Evolutionary conservation across 2,888 invertebrate genomes (phyloP).

Genomic region (Lamellibrachia columna): DNA sequence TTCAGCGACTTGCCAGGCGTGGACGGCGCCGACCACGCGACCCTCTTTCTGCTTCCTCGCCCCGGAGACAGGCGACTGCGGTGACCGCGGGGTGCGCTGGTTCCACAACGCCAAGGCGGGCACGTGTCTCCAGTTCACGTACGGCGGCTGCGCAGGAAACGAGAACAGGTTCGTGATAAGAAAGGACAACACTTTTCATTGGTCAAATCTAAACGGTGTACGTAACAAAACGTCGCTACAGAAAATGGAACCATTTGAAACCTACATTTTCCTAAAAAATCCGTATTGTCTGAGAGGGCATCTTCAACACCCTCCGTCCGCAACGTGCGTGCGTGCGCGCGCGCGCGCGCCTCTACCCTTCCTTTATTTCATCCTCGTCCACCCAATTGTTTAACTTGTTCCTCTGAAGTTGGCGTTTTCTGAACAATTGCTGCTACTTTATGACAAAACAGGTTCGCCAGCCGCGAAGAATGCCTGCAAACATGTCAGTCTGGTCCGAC

Average conservation of each 20-base stretch:
- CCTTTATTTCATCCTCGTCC: too few species aligned
- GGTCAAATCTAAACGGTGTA: background rate
- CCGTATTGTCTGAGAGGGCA: too few species aligned
- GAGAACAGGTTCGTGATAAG: slow-evolving; percentile 37
- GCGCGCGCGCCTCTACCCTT: too few species aligned
- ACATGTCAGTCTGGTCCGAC: background rate
- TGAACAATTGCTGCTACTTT: background rate
- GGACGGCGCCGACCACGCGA: background rate
- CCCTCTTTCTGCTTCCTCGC: background rate
- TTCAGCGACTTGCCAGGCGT: background rate
- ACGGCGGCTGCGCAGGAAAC: slow-evolving; percentile 43
- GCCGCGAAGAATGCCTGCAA: background rate
- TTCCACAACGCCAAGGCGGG: slow-evolving; percentile 39
- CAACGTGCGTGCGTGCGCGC: too few species aligned
- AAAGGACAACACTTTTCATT: background rate
- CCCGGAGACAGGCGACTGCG: background rate
- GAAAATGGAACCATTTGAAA: too few species aligned
- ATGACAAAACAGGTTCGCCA: background rate
- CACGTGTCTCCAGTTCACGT: slow-evolving; percentile 39
- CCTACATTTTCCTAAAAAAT: too few species aligned
- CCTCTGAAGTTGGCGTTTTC: too few species aligned
- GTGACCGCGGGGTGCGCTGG: slow-evolving; percentile 29
- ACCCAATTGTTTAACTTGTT: too few species aligned
- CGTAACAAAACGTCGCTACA: too few species aligned
- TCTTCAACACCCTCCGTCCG: too few species aligned